A percentile compares a stretch with the other conserved stretches of the same genome.
phyloP scores from a whole-genome alignment of 1,140 invertebrate genomes.

The Neocloeon triangulifer region DNA sequence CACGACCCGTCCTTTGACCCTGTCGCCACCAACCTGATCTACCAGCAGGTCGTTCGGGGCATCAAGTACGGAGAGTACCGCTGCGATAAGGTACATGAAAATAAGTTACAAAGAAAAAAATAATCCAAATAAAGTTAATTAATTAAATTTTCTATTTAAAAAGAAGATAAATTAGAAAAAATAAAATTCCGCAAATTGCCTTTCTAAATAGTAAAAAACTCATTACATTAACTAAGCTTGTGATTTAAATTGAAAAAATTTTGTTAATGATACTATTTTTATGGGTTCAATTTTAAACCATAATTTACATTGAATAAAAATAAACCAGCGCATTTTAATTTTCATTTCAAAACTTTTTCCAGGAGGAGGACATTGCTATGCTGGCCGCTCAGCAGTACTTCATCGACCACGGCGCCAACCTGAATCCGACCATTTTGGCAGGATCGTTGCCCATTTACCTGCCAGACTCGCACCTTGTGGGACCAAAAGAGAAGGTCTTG shows the following conservation, averaged over 20 bases:
- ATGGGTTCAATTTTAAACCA: no score
- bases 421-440: conserved; percentile 42
- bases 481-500: conserved; percentile 29
- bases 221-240: neutral
- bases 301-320: no score
- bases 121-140: no score
- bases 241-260: no score
- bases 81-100: conserved; percentile 39
- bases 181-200: neutral
- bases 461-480: conserved; percentile 50
- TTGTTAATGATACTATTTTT: no score
- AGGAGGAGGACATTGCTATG: conserved; percentile 69
- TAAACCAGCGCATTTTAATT: no score
- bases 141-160: neutral
- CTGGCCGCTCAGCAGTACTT: conserved; percentile 75
- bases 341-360: no score
- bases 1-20: conserved; percentile 58
- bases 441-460: conserved; percentile 56
- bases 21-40: conserved; percentile 67
- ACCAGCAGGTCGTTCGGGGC: conserved; percentile 53
- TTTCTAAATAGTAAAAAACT: neutral
- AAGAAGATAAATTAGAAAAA: neutral
- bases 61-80: conserved; percentile 77
- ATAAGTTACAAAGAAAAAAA: no score
- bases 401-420: conserved; percentile 45